These are phyloP conservation scores for Phalacrocorax pelagicus DNA, from an alignment of 2,113 vertebrate species.

Conservation along the genomic window DNA sequence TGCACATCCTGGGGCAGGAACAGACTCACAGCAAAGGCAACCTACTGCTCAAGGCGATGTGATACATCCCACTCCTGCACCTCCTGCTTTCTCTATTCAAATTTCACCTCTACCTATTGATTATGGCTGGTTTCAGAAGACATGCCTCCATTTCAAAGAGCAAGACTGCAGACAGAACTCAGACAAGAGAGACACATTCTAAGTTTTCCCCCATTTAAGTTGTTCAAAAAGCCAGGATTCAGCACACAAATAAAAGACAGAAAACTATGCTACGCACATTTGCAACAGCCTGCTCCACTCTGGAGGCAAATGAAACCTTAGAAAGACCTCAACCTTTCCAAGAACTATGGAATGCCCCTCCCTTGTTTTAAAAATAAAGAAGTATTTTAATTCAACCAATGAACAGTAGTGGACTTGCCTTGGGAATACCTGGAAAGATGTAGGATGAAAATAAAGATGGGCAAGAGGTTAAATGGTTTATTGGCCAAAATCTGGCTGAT, in stretches of 20 bases:
- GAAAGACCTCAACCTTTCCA: not conserved
- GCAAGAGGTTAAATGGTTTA: not conserved
- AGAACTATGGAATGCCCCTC: not conserved
- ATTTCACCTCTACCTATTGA: not conserved
- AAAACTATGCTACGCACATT: not conserved
- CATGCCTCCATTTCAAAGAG: not conserved
- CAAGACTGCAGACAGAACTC: not conserved
- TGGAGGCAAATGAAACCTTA: not conserved
- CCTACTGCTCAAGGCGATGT: not conserved
- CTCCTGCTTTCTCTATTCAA: not conserved
- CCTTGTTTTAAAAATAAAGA: not conserved
- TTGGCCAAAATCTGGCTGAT: not conserved
- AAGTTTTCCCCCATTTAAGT: not conserved
- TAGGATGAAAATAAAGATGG: not conserved
- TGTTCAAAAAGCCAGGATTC: not conserved
- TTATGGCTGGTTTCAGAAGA: not conserved
- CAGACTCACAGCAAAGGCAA: not conserved
- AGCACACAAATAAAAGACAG: not conserved
- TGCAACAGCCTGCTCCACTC: not conserved
- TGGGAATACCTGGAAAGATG: not conserved
- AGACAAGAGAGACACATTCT: rapidly evolving
- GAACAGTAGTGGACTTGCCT: not conserved
- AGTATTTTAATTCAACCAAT: not conserved
- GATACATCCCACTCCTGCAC: not conserved
- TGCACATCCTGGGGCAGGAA: not conserved